Evolutionary conservation across 2,797 vertebrate genomes (phyloP).

Genomic region (Decapterus maruadsi): DNA sequence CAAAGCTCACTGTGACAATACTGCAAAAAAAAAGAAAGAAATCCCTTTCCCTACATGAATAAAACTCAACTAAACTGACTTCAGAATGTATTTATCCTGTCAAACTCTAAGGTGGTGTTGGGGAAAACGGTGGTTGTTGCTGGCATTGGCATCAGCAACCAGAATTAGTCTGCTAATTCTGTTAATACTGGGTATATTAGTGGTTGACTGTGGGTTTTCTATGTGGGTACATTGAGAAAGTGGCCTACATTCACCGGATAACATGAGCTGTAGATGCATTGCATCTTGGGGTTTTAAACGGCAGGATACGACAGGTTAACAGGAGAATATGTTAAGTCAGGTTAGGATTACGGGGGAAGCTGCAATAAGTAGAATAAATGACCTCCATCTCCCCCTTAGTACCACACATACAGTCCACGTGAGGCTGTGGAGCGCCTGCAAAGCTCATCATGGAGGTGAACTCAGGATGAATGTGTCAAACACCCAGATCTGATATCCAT

Average conservation of each 20-base stretch:
- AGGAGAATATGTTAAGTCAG: background rate
- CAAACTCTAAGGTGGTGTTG: background rate
- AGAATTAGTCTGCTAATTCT: background rate
- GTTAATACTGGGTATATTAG: background rate
- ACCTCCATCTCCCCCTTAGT: slow-evolving; percentile 9
- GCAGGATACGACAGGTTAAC: background rate
- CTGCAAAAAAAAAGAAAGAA: too few species aligned
- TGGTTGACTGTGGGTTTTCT: background rate
- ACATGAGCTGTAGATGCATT: background rate
- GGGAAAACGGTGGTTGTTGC: background rate
- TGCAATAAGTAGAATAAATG: background rate
- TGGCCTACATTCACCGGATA: background rate
- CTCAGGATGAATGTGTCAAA: slow-evolving; percentile 12
- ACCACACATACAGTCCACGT: background rate
- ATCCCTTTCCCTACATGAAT: background rate
- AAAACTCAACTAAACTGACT: background rate
- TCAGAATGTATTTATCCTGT: too few species aligned
- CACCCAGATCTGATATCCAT: slow-evolving; percentile 27
- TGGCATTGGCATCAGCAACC: background rate
- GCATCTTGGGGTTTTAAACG: background rate
- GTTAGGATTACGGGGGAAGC: background rate
- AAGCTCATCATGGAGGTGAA: slow-evolving; percentile 42
- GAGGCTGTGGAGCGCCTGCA: slow-evolving; percentile 35
- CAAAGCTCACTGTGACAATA: too few species aligned
- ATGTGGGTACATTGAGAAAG: background rate